Evolutionary conservation across 2,797 vertebrate genomes (phyloP).

Genomic region (Melanotaenia trifasciata): DNA sequence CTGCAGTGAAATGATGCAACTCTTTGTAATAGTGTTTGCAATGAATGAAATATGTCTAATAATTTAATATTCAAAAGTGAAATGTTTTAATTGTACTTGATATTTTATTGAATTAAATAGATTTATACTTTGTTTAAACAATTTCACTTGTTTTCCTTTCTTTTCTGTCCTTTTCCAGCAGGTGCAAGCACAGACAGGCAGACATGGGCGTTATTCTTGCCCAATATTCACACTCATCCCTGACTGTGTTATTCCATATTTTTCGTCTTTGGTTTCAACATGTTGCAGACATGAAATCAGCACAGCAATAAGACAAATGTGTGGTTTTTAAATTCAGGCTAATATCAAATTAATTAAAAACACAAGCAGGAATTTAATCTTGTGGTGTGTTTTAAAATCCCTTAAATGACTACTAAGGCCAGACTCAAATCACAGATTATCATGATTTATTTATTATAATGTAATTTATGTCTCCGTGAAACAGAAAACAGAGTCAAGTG

Average conservation of each 20-base stretch:
- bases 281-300: conserved; percentile 27
- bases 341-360: background rate
- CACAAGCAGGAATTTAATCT: background rate
- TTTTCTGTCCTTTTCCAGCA: conserved; percentile 44
- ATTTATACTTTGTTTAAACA: conserved; percentile 85
- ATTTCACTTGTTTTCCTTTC: conserved; percentile 68
- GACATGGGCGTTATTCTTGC: conserved; percentile 36
- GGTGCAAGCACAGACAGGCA: conserved; percentile 32
- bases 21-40: conserved; percentile 88
- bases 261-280: conserved; percentile 22
- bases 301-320: background rate
- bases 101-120: conserved; percentile 90
- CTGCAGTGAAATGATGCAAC: conserved; percentile 91
- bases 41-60: conserved; percentile 88
- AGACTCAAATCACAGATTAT: background rate
- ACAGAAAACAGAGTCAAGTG: conserved; percentile 12
- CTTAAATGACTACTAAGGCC: background rate
- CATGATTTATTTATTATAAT: background rate
- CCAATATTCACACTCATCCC: conserved; percentile 40
- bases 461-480: background rate
- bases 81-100: conserved; percentile 84
- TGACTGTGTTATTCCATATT: conserved; percentile 11
- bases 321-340: conserved; percentile 1
- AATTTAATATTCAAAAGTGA: conserved; percentile 84
- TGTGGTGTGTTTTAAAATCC: background rate